Conservation (phyloP, 2,888 invertebrate genomes). For the Andricus curvator region DNA sequence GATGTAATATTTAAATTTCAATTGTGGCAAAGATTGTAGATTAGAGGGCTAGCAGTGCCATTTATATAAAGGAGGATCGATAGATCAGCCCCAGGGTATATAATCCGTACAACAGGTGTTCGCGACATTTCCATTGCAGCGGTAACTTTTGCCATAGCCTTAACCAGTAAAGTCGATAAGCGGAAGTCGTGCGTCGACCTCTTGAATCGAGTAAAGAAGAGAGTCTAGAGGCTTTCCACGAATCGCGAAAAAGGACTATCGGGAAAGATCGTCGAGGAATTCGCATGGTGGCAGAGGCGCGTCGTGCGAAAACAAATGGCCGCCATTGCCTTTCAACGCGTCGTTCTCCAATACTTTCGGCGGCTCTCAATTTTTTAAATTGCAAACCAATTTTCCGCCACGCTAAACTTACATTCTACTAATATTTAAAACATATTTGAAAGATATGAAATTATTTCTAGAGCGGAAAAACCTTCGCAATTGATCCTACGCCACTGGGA, state of each 20-base stretch:
- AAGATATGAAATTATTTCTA: background rate
- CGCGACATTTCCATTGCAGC: constrained; percentile 50
- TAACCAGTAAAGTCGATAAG: constrained; percentile 28
- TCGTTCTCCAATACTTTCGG: constrained; percentile 17
- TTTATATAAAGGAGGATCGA: constrained; percentile 19
- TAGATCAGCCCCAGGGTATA: constrained; percentile 26
- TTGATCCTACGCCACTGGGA: background rate
- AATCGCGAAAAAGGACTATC: constrained; percentile 35
- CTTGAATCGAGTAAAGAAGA: constrained; percentile 14
- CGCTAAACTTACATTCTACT: background rate
- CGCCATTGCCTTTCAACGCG: constrained; percentile 50
- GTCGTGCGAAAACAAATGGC: constrained; percentile 53
- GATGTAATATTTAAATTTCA: background rate
- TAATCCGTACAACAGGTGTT: constrained; percentile 63
- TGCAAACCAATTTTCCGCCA: background rate
- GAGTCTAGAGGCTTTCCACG: constrained; percentile 27
- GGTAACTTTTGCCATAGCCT: constrained; percentile 23
- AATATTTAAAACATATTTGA: background rate
- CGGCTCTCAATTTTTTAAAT: background rate
- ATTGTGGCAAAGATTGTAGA: constrained; percentile 1
- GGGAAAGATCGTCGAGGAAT: constrained; percentile 60
- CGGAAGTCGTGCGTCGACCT: constrained; percentile 39
- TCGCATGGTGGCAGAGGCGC: constrained; percentile 43
- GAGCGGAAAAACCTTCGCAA: background rate
- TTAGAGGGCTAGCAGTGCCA: background rate